phyloP scores from a whole-genome alignment of 2,888 invertebrate genomes.

The Melinaea marsaeus region DNA sequence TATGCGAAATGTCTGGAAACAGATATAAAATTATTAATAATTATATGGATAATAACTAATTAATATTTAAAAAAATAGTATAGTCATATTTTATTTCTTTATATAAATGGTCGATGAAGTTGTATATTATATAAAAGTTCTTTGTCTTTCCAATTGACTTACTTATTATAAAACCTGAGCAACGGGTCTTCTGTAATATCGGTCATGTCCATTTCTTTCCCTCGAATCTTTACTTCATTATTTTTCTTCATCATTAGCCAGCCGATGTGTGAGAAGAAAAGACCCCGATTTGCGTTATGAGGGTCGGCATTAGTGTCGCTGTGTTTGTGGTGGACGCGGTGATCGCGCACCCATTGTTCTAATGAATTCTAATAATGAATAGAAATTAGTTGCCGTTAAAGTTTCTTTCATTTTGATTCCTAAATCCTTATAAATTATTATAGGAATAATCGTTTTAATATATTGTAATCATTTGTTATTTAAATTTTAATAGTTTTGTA shows the following conservation, averaged over 20 bases:
- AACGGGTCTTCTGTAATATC: constrained; percentile 86
- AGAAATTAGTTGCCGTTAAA: constrained; percentile 5
- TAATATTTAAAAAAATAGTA: background rate
- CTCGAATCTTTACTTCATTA: constrained; percentile 85
- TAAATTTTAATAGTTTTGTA: too few species aligned
- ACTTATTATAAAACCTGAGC: constrained; percentile 85
- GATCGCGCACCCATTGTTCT: constrained; percentile 81
- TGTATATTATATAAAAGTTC: too few species aligned
- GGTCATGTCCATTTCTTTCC: constrained; percentile 85
- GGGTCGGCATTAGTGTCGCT: constrained; percentile 92
- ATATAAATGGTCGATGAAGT: too few species aligned
- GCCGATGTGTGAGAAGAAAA: constrained; percentile 94
- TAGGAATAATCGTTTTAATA: too few species aligned
- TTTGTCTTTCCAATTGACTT: constrained; percentile 43
- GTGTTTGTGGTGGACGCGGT: constrained; percentile 88
- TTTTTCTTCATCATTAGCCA: constrained; percentile 92
- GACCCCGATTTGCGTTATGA: constrained; percentile 88
- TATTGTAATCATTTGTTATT: too few species aligned
- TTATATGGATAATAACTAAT: constrained; percentile 2
- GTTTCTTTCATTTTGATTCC: too few species aligned
- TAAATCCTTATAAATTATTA: background rate
- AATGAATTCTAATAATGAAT: constrained; percentile 55
- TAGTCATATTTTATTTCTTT: too few species aligned
- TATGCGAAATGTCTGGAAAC: constrained; percentile 80
- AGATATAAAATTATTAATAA: constrained; percentile 15